Base-by-base conservation (phyloP, 2,113 vertebrate genomes). In the Camelus bactrianus region DNA sequence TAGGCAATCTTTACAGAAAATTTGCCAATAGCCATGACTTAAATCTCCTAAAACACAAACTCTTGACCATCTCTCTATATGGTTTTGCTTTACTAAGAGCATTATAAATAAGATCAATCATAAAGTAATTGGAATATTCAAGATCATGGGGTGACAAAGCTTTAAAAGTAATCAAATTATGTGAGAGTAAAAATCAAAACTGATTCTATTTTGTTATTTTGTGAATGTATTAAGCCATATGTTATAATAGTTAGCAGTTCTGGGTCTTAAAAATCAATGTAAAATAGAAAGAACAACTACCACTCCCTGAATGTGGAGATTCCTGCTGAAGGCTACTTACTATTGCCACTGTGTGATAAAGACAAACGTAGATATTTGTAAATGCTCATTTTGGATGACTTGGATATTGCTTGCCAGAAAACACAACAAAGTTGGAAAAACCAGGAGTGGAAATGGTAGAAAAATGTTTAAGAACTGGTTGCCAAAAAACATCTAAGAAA, bases 1-100 rank as follows among this genome's bases (percentile, higher is more conserved):
- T 20, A 77, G 20, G 30, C 15, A 90, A 12, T 79, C 32, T 95
- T 97, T 82, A 85, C 1, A 88, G 32, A 96, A 94, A 93, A 86
- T 56, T n/a, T 82, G 22, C 14, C 60, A 88, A 85, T 46, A 91
- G 6, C 8, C 38, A 52, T 56, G 62, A 73, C 9, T 67, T 93
- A 62, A 58, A 6, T 56, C 10, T 87, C 35, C 35, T 85, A 42
- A 72, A 72, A 88, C 12, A 73, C 11, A 76, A 91, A 77, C 10
- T 77, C 4, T 67, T 79, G 75, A 73, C 2, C 10, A 84, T 35
- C 5, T 52, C 8, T 48, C 4, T 94, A n/a, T 93, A 8, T 62
- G 17, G 16, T 58, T 85, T 48, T 52, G 14, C 2, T 89, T 89
- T 93, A 58, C 35, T 77, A 38, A 79, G 22, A 90, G 0, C 6